Evolutionary conservation across 2,797 vertebrate genomes (phyloP).

Genomic region (Myiotriccus ornatus): DNA sequence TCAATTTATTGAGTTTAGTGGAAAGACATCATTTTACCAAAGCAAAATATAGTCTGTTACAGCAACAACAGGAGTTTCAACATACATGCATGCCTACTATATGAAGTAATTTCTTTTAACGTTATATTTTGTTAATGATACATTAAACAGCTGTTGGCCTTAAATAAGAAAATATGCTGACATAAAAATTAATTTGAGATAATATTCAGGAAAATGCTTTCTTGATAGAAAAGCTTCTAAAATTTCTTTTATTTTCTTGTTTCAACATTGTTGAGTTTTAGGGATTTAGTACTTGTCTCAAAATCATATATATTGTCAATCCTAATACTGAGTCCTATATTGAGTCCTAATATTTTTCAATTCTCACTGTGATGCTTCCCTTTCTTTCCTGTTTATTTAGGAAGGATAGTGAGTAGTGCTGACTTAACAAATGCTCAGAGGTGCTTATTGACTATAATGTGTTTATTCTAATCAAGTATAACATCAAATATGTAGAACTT

Average conservation of each 20-base stretch:
- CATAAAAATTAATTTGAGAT: neutral
- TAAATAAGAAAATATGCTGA: neutral
- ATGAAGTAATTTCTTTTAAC: neutral
- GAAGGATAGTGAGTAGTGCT: neutral
- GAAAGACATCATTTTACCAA: neutral
- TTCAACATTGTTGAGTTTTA: neutral
- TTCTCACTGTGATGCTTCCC: neutral
- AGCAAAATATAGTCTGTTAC: neutral
- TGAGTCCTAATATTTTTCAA: no score
- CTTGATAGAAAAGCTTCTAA: neutral
- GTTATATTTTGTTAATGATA: neutral
- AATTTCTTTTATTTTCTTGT: neutral
- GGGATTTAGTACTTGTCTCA: neutral
- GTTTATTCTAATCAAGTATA: slow-evolving; percentile 37
- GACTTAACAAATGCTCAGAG: neutral
- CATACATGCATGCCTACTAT: neutral
- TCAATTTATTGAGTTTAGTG: neutral
- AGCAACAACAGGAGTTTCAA: neutral
- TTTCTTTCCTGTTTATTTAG: neutral
- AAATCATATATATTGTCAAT: neutral
- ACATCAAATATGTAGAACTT: neutral
- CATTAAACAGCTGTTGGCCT: neutral
- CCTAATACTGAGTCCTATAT: neutral
- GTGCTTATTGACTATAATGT: neutral
- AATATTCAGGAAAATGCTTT: neutral